Evolutionary conservation across 2,113 vertebrate species (phyloP).

Genomic region (Hippopotamus amphibius): DNA sequence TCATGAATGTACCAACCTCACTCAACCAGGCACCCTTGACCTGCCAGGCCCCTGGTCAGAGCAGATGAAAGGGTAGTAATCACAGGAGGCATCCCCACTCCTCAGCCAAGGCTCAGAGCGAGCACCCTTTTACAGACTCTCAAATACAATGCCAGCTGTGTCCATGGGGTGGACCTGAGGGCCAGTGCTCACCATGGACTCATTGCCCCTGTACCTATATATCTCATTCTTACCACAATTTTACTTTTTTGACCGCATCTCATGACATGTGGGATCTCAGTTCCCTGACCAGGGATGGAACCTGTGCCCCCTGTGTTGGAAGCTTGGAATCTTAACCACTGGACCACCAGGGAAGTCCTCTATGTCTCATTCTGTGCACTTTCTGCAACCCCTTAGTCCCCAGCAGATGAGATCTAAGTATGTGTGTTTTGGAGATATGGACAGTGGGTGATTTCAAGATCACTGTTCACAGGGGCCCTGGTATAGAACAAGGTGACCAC

Average conservation of each 20-base stretch:
- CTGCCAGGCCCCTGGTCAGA: not conserved
- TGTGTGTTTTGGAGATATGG: too few species aligned
- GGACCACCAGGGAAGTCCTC: not conserved
- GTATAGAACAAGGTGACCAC: not conserved
- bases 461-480: not conserved
- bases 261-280: too few species aligned
- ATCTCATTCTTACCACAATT: not conserved
- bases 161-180: not conserved
- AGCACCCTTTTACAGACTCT: not conserved
- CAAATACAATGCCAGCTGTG: not conserved
- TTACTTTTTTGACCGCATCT: too few species aligned
- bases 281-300: too few species aligned
- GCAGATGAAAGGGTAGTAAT: not conserved
- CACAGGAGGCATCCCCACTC: not conserved
- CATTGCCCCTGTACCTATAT: fast-evolving
- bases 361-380: not conserved
- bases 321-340: too few species aligned
- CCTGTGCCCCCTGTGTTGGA: too few species aligned
- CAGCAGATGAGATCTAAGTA: not conserved
- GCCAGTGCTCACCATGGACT: too few species aligned
- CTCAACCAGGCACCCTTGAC: not conserved
- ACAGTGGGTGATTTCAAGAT: not conserved
- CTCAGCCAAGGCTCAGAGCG: not conserved
- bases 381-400: not conserved
- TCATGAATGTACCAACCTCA: not conserved